These are phyloP conservation scores for Melanotaenia boesemani DNA, from an alignment of 2,797 vertebrate genomes.

Conservation along the genomic window DNA sequence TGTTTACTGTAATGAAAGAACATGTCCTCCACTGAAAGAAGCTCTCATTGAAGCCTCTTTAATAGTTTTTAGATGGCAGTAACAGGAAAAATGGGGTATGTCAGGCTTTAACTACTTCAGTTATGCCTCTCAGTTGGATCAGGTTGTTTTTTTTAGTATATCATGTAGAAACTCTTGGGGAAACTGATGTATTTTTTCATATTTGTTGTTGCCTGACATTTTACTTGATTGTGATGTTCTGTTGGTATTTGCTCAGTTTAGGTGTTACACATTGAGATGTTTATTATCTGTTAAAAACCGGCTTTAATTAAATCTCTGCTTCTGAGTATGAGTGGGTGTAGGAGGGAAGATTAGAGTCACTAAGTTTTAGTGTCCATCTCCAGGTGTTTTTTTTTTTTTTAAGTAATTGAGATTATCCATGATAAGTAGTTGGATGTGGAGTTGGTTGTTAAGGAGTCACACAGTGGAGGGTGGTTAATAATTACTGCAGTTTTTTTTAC, in stretches of 20 bases:
- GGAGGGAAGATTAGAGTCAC: conserved; percentile 19
- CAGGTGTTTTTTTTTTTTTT: conserved; percentile 16
- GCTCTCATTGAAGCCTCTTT: no score
- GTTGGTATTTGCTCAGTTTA: conserved; percentile 15
- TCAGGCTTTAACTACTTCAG: no score
- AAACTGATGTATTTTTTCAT: background rate
- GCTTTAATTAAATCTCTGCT: conserved; percentile 27
- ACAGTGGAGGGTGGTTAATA: conserved; percentile 31
- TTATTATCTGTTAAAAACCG: conserved; percentile 32
- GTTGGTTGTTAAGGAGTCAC: background rate
- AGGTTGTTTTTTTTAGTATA: no score
- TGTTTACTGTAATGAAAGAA: background rate
- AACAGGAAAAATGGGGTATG: no score
- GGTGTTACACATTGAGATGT: conserved; percentile 16
- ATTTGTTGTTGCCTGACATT: background rate
- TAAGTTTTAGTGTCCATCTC: conserved; percentile 20
- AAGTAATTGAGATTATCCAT: background rate
- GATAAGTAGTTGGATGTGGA: background rate
- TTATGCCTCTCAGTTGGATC: no score
- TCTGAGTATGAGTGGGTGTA: conserved; percentile 20
- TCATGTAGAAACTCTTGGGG: no score
- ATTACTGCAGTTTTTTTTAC: conserved; percentile 28
- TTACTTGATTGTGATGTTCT: background rate
- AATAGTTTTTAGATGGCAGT: no score
- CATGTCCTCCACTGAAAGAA: no score